phyloP scores from a whole-genome alignment of 2,888 invertebrate genomes.

The Odontomyia ornata region DNA sequence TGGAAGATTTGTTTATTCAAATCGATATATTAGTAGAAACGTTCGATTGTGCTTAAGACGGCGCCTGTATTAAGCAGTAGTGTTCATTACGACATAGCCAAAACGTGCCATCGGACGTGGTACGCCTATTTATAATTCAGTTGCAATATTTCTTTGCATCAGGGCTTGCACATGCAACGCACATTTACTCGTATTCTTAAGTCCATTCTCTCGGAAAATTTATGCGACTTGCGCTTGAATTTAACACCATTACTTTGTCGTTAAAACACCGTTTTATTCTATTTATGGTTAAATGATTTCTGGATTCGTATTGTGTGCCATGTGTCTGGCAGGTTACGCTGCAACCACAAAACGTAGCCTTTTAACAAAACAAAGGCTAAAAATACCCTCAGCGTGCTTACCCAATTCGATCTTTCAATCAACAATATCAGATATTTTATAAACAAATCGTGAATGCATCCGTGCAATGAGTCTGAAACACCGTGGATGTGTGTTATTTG shows the following conservation, averaged over 20 bases:
- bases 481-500: too few species aligned
- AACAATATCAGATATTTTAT: background rate
- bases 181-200: background rate
- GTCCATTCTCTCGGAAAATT: background rate
- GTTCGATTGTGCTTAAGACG: too few species aligned
- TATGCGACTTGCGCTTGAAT: background rate
- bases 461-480: background rate
- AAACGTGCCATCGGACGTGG: too few species aligned
- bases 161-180: background rate
- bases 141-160: too few species aligned
- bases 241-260: background rate
- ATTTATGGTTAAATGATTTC: slow-evolving; percentile 1
- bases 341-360: background rate
- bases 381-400: background rate
- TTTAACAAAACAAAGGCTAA: background rate
- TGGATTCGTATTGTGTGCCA: background rate
- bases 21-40: too few species aligned
- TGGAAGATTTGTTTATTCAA: too few species aligned
- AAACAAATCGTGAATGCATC: background rate
- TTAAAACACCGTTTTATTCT: background rate
- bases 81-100: too few species aligned
- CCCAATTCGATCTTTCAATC: background rate
- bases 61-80: too few species aligned
- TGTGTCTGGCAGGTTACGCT: background rate
- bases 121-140: too few species aligned